Evolutionary conservation across 2,888 invertebrate genomes (phyloP), one percentile per base, ranked within the genome.

Genomic region (Drosophila prolongata): DNA sequence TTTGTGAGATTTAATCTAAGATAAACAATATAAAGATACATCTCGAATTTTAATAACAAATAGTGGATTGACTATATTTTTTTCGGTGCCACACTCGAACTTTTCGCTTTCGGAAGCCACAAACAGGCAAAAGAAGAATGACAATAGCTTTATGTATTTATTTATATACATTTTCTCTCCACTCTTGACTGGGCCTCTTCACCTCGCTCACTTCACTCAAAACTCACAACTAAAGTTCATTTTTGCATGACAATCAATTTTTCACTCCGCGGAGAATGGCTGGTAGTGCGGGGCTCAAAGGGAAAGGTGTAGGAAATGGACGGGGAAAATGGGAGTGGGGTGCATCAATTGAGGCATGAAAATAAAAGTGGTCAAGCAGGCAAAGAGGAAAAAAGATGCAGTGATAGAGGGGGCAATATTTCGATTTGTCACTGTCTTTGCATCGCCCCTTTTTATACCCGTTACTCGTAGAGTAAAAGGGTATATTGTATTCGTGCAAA

Each of bases 241-340:
- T 82, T 85, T 87, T 82, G 85, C 87, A 87, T 85, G 85, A 85
- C 87, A 85, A 85, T 81, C 85, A 75, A 80, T 82, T 85, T 74
- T 85, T 67, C 65, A 66, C 65, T 67, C 47, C 27, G 40, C 37
- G 52, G 56, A 37, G 38, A 24, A 61, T 38, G 50, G 16, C 16
- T 30, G 44, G 14, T 34, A n/a, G 44, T 30, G 44, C 52, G 40
- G 11, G 13, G 35, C 11, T 27, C 14, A 6, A n/a, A 1, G 43
- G 34, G 24, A 11, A 35, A 42, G 47, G 16, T 34, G 27, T 11
- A 46, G 47, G 19, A 58, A 57, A 53, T 24, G 14, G 34, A 9
- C 38, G 16, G 16, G 16, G 27, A 34, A 54, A 65, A 64, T 64
- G 64, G 69, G 67, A 57, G 69, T 71, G 65, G 82, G 70, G 69